These are phyloP conservation scores for Ips nitidus DNA, from an alignment of 1,140 invertebrate species.

Conservation along the genomic window DNA sequence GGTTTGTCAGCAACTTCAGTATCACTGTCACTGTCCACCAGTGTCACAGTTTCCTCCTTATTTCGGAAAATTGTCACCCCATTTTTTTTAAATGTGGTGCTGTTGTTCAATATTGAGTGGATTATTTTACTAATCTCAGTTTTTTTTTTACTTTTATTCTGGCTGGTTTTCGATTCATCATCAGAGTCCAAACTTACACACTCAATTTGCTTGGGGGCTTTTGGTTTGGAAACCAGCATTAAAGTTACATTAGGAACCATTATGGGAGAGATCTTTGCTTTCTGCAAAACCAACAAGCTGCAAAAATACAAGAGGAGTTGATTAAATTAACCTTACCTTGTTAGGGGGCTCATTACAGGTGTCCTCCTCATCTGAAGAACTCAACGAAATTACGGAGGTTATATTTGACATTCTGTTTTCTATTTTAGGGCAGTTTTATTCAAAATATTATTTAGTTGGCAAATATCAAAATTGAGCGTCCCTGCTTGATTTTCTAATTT, in stretches of 20 bases:
- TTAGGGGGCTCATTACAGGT: slow-evolving; percentile 6
- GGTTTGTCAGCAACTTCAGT: background rate
- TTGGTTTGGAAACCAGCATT: background rate
- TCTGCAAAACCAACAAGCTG: background rate
- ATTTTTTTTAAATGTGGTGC: background rate
- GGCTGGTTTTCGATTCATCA: slow-evolving; percentile 24
- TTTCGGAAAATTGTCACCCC: background rate
- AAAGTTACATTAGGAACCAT: slow-evolving; percentile 11
- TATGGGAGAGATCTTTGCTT: background rate
- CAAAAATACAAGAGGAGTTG: too few relatives aligned
- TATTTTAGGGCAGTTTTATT: background rate
- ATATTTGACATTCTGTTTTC: slow-evolving; percentile 8
- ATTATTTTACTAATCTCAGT: background rate
- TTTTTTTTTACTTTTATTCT: background rate
- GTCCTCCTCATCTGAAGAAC: slow-evolving; percentile 29
- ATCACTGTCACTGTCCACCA: slow-evolving; percentile 21
- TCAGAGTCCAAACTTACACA: slow-evolving; percentile 25
- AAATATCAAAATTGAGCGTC: too few relatives aligned
- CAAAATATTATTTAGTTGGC: too few relatives aligned
- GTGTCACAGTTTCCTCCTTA: slow-evolving; percentile 4
- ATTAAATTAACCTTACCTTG: slow-evolving; percentile 10
- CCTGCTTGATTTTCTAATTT: too few relatives aligned
- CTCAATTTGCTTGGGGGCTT: slow-evolving; percentile 6
- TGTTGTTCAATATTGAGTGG: background rate
- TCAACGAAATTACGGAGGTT: slow-evolving; percentile 15